These are phyloP conservation scores for Listrodromus nycthemerus DNA, from an alignment of 2,888 invertebrate species.

Conservation along the genomic window DNA sequence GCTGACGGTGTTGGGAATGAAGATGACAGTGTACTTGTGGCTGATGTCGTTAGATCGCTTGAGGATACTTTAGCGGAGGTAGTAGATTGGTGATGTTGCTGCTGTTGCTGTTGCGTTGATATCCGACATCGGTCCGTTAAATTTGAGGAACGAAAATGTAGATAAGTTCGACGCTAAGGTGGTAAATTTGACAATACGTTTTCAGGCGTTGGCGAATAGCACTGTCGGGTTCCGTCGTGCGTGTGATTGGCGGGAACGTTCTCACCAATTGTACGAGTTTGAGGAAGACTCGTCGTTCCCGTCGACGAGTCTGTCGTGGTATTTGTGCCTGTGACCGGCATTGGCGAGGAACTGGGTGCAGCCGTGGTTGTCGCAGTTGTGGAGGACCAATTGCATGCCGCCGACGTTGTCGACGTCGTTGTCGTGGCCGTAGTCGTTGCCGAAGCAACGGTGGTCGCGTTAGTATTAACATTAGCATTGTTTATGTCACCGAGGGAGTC, in stretches of 20 bases:
- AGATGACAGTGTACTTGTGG: conserved; percentile 42
- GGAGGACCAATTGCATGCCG: conserved; percentile 32
- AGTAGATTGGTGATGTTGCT: conserved; percentile 63
- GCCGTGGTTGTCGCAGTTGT: conserved; percentile 27
- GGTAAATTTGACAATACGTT: conserved; percentile 81
- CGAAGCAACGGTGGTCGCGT: conserved; percentile 35
- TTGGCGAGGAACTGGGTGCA: conserved; percentile 48
- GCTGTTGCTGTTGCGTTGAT: conserved; percentile 44
- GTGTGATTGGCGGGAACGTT: conserved; percentile 62
- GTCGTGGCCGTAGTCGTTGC: conserved; percentile 44
- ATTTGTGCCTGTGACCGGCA: conserved; percentile 22
- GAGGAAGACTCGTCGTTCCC: conserved; percentile 65
- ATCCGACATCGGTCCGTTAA: conserved; percentile 58
- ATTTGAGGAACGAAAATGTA: conserved; percentile 58
- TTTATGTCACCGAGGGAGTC: conserved; percentile 70
- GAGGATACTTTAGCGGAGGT: conserved; percentile 63
- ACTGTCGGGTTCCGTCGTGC: conserved; percentile 73
- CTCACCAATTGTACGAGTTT: conserved; percentile 64
- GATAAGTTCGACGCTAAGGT: conserved; percentile 78
- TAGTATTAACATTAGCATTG: conserved; percentile 53
- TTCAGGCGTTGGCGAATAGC: conserved; percentile 78
- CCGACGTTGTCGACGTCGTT: conserved; percentile 62
- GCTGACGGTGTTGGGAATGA: conserved; percentile 56
- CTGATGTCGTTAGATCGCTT: not conserved
- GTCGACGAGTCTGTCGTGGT: conserved; percentile 3